Conservation (phyloP, 2,888 invertebrate genomes). For the Gisinianus flammeolus region DNA sequence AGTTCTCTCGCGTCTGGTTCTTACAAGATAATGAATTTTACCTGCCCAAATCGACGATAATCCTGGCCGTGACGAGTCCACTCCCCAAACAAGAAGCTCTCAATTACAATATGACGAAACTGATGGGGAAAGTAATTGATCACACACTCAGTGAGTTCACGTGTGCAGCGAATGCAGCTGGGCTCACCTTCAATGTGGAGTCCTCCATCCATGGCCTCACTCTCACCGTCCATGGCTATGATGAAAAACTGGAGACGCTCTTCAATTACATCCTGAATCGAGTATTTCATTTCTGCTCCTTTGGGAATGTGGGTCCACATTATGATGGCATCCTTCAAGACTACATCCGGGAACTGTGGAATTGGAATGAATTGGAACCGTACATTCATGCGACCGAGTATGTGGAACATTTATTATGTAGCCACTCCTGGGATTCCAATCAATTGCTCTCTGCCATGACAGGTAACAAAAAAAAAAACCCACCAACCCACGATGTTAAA, state of each 20-base stretch:
- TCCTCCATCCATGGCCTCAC: slow-evolving; percentile 13
- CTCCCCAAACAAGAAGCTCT: slow-evolving; percentile 84
- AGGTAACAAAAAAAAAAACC: slow-evolving; percentile 64
- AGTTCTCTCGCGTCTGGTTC: slow-evolving; percentile 86
- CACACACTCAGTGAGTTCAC: slow-evolving; percentile 91
- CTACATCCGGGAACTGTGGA: background rate
- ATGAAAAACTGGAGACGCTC: background rate
- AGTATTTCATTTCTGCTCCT: slow-evolving; percentile 24
- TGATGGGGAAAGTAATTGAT: slow-evolving; percentile 81
- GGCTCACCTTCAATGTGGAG: slow-evolving; percentile 64
- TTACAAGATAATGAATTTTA: slow-evolving; percentile 91
- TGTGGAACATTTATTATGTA: slow-evolving; percentile 76
- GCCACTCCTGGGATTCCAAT: slow-evolving; percentile 85
- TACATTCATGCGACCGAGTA: slow-evolving; percentile 68
- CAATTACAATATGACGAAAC: slow-evolving; percentile 79
- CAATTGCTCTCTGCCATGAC: slow-evolving; percentile 81
- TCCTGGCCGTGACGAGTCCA: slow-evolving; percentile 82
- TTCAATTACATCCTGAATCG: slow-evolving; percentile 22
- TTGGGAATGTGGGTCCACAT: slow-evolving; percentile 16
- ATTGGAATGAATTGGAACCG: slow-evolving; percentile 18
- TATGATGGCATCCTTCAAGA: background rate
- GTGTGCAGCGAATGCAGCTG: slow-evolving; percentile 90
- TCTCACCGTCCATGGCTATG: slow-evolving; percentile 18
- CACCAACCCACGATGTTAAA: no score
- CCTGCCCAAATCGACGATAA: slow-evolving; percentile 84